Evolutionary conservation across 1,140 invertebrate genomes (phyloP), one percentile per base, ranked within the genome.

Genomic region (Laodelphax striatellus): DNA sequence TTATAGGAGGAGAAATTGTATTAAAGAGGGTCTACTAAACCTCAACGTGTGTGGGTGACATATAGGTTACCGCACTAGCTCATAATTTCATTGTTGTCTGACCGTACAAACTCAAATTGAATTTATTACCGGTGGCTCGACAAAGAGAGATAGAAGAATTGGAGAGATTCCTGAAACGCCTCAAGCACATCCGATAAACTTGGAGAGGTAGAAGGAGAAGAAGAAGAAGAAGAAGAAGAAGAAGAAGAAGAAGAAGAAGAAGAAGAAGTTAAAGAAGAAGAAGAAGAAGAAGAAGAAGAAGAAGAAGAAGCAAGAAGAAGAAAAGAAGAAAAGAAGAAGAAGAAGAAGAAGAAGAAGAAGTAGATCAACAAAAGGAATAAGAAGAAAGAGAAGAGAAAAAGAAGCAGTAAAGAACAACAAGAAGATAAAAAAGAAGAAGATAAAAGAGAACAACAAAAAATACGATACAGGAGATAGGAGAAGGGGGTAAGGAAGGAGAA

Each of bases 381-480:
- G 43, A 55, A 46, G 21, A 52, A 61, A 44, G 62, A 64, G 2
- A 28, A 63, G 19, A 31, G 62, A 24, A 58, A 63, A 54, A 84
- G 64, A 86, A 92, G 65, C 92, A 87, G 87, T 82, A 83, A 67
- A 94, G 94, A 68, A 79, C 90, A 68, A 94, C 90, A 54, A 81
- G 92, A 14, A 90, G 88, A 94, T 90, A 54, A 81, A 92, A 14
- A 90, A 87, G 1, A 77, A 74, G 83, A 88, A 60, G 83, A 82
- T 55, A 90, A n/a, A n/a, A n/a, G n/a, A n/a, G n/a, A n/a, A n/a
- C n/a, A n/a, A n/a, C n/a, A n/a, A n/a, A n/a, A n/a, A n/a, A n/a
- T n/a, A n/a, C n/a, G n/a, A n/a, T n/a, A n/a, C n/a, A 91, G n/a
- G 69, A 88, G 22, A 77, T n/a, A 85, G 63, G 79, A 88, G 67